Base-by-base conservation (phyloP, 2,888 invertebrate species). In the Andrena haemorrhoa region DNA sequence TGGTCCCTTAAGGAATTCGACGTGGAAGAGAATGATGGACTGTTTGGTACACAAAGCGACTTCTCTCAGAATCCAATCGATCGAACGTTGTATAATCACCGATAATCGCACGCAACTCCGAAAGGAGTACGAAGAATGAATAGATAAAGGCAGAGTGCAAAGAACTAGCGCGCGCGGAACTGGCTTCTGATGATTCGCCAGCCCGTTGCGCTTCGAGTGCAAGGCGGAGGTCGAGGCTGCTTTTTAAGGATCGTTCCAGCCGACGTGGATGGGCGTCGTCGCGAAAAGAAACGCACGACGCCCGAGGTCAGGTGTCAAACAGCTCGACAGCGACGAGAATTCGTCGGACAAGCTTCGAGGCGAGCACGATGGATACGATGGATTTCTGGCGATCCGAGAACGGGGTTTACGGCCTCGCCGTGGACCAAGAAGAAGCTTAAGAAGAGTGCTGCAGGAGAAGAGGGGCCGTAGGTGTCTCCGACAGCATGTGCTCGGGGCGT, bases 401-500 rank as follows among this genome's bases (percentile, higher is more conserved):
- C 86, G 81, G 66, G 82, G 79, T 88, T 89, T 89, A 88, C 81
- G 84, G 84, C 87, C 86, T 82, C 86, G 83, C 31, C 79, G 82
- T 12, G 81, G 82, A 33, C 77, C 73, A 75, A 79, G 85, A 87
- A 83, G 84, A 86, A 83, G 76, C 75, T 31, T 64, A 82, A 79
- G 86, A 86, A 78, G 74, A 79, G 16, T 56, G 56, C 68, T 29
- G 75, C 7, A 20, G 76, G 56, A 51, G 73, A 58, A 56, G 71
- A 75, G 79, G 88, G 83, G 72, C 82, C 83, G 85, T 86, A 86
- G 89, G 88, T 90, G 82, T 77, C 90, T 86, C 87, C 88, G 89
- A 91, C 88, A 91, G 93, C 93, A 94, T 93, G 93, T 93, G 93
- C 93, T 93, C 83, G 88, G 93, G 93, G 94, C 92, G 92, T 91